These are phyloP conservation scores for Tethea ocularis DNA, from an alignment of 2,888 invertebrate species.

Conservation along the genomic window DNA sequence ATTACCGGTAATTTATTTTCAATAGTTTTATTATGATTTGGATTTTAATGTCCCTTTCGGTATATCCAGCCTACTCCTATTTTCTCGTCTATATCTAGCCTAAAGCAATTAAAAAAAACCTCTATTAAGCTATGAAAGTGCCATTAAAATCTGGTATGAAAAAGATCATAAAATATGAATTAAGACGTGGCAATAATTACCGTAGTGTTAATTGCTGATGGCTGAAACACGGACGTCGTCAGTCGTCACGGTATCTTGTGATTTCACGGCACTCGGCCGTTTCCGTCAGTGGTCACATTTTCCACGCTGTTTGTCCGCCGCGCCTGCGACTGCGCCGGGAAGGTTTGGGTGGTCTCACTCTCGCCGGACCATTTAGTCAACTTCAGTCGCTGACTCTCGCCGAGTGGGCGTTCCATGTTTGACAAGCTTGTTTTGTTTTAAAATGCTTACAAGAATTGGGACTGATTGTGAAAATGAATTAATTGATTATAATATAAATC, in stretches of 20 bases:
- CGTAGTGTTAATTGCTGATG: slow-evolving; percentile 22
- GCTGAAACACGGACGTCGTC: slow-evolving; percentile 29
- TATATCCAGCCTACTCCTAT: neutral
- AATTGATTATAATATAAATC: too few relatives aligned
- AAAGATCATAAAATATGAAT: slow-evolving; percentile 6
- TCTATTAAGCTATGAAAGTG: slow-evolving; percentile 2
- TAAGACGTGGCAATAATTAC: slow-evolving; percentile 13
- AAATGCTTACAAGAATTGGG: neutral
- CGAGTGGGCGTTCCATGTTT: neutral
- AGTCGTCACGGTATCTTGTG: slow-evolving; percentile 33
- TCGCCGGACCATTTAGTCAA: neutral
- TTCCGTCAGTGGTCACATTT: slow-evolving; percentile 13
- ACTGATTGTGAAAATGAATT: neutral
- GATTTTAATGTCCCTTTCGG: neutral
- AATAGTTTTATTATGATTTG: neutral
- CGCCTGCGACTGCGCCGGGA: neutral
- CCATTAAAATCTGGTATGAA: neutral
- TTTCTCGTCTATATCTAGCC: neutral
- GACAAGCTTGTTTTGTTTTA: neutral
- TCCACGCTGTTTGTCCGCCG: neutral
- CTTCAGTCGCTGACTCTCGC: neutral
- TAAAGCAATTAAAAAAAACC: neutral
- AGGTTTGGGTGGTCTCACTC: neutral
- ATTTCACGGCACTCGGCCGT: slow-evolving; percentile 19
- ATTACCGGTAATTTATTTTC: neutral